Percentiles rank a stretch among this genome's conserved stretches.
These are phyloP conservation scores for Eupithecia pulchellata DNA, from an alignment of 2,888 invertebrate genomes.

Conservation along the genomic window DNA sequence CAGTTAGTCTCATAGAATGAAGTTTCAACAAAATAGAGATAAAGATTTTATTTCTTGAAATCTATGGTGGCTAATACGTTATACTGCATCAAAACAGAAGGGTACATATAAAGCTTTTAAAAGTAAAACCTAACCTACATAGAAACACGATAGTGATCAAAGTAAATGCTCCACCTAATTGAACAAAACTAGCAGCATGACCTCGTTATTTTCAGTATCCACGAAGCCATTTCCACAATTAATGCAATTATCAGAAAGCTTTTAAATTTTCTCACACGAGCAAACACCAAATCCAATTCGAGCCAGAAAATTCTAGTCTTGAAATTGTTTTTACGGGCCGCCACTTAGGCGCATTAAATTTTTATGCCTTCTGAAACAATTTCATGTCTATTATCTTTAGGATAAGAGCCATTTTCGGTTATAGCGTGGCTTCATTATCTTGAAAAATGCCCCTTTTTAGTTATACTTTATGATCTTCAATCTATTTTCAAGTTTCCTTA, in stretches of 20 bases:
- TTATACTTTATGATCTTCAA: background rate
- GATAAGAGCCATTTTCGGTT: conserved; percentile 22
- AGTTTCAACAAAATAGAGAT: background rate
- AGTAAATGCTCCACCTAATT: background rate
- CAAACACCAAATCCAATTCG: conserved; percentile 20
- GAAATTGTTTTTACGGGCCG: conserved; percentile 20
- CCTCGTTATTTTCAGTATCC: conserved; percentile 6
- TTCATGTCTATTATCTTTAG: conserved; percentile 24
- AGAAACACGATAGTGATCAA: background rate
- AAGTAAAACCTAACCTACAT: background rate
- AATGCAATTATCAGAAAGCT: conserved; percentile 17
- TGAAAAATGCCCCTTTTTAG: background rate
- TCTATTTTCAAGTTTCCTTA: background rate
- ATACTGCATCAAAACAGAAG: background rate
- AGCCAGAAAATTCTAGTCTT: conserved; percentile 20
- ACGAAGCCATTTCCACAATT: conserved; percentile 10
- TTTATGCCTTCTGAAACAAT: conserved; percentile 21
- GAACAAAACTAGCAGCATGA: conserved; percentile 13
- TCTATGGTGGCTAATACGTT: no score
- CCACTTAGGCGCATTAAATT: conserved; percentile 26
- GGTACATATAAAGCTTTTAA: background rate
- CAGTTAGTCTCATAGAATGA: background rate
- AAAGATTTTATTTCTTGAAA: background rate
- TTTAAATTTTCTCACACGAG: conserved; percentile 23
- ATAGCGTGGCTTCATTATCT: conserved; percentile 10